Conservation (phyloP, 2,113 vertebrate species). For the Fregata magnificens region DNA sequence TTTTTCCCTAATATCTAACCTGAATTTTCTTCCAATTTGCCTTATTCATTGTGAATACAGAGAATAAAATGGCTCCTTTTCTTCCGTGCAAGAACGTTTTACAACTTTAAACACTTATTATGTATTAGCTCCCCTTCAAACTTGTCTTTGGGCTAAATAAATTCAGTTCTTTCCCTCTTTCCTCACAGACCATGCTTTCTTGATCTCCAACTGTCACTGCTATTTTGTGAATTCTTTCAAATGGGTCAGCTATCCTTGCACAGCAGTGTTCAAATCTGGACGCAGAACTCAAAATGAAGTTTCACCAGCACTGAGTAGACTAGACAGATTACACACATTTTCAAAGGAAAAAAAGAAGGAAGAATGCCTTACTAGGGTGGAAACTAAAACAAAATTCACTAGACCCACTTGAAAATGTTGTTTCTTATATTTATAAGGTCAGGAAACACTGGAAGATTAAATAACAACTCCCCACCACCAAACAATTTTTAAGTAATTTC, state of each 20-base stretch:
- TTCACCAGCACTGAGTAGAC: background rate
- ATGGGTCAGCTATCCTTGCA: background rate
- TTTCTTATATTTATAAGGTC: background rate
- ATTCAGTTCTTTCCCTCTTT: background rate
- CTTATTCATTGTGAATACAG: background rate
- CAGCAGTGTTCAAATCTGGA: background rate
- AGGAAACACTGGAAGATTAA: background rate
- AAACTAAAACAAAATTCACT: background rate
- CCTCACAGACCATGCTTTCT: background rate
- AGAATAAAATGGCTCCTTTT: background rate
- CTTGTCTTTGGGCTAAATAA: background rate
- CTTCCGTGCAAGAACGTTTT: background rate
- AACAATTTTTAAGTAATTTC: background rate
- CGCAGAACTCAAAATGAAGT: background rate
- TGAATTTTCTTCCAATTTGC: background rate
- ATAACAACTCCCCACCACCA: background rate
- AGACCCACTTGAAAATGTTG: background rate
- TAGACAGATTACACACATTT: background rate
- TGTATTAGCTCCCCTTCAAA: background rate
- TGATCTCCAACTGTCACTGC: background rate
- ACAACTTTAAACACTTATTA: background rate
- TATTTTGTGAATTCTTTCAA: background rate
- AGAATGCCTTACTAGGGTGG: background rate
- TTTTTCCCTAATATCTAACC: background rate
- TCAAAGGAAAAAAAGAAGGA: background rate